Percentiles rank a stretch among this genome's conserved stretches.
These are phyloP conservation scores for Heterotilapia buettikoferi DNA, from an alignment of 2,113 vertebrate genomes.

Conservation along the genomic window DNA sequence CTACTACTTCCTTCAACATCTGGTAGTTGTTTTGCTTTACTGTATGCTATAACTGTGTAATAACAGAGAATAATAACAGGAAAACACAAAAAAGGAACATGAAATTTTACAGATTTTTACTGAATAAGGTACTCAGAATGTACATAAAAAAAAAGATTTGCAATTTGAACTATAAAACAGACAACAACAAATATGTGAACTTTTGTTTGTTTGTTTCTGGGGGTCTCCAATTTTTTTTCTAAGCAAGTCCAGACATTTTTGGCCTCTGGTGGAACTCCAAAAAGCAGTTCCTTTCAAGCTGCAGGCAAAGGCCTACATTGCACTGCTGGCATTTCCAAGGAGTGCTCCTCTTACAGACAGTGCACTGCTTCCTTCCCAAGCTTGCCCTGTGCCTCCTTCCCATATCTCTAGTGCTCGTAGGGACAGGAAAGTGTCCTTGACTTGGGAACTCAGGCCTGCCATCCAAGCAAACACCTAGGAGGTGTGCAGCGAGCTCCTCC, in stretches of 20 bases:
- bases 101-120: not conserved
- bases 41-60: not conserved
- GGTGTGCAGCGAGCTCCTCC: not conserved
- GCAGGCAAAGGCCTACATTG: not conserved
- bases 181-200: not conserved
- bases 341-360: not conserved
- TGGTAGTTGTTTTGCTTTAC: not conserved
- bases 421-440: not conserved
- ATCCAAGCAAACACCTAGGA: not conserved
- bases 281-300: not conserved
- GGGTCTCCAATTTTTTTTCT: fast-evolving
- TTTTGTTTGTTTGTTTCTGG: not conserved
- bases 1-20: fast-evolving
- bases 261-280: not conserved
- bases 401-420: not conserved
- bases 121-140: not conserved
- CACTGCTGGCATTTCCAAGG: not conserved
- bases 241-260: not conserved
- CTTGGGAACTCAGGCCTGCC: not conserved
- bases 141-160: not conserved
- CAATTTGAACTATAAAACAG: not conserved
- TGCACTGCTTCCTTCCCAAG: not conserved
- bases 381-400: not conserved
- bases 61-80: not conserved
- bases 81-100: not conserved